Evolutionary conservation across 2,888 invertebrate genomes (phyloP), one percentile per base, ranked within the genome.

Genomic region (Herminia tarsipennalis): DNA sequence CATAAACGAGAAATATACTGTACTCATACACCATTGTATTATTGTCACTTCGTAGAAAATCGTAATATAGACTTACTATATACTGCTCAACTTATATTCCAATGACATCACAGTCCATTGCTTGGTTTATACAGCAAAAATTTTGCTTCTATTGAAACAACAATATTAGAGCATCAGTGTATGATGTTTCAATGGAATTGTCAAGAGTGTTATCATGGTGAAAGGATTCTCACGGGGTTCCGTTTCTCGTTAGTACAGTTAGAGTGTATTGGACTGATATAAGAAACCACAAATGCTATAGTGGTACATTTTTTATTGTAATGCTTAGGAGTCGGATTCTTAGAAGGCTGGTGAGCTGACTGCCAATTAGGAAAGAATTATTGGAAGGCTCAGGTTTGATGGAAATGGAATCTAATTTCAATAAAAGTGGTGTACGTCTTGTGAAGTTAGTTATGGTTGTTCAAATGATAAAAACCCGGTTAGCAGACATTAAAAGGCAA

Each of bases 231-330:
- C 67, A 67, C 56, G 66, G 49, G 46, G 49, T 66, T 66, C 56
- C 54, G 45, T 69, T 67, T 63, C 67, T 63, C 34, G 51, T 63
- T 57, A 58, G 32, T 46, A 54, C 56, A 42, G 54, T 57, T 66
- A 60, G 40, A 43, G 48, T 47, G 42, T 48, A 34, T 45, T 41
- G 34, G 43, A 45, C 18, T 48, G 64, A 46, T 50, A 68, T 48
- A 59, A 55, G 62, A 57, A 53, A 57, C 66, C 42, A 40, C 37
- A 36, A 35, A 25, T 46, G 49, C 40, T 48, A 45, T 57, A 21
- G 29, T 30, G 35, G 39, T 46, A 43, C 27, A 52, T 55, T 56
- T 61, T 61, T 62, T 59, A 57, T 54, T 38, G 46, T 46, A 24
- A 47, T 49, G 18, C 12, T 18, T 21, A 29, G 32, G 52, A 41